Base-by-base conservation (phyloP, 2,888 invertebrate genomes). In the Epistrophe grossulariae region DNA sequence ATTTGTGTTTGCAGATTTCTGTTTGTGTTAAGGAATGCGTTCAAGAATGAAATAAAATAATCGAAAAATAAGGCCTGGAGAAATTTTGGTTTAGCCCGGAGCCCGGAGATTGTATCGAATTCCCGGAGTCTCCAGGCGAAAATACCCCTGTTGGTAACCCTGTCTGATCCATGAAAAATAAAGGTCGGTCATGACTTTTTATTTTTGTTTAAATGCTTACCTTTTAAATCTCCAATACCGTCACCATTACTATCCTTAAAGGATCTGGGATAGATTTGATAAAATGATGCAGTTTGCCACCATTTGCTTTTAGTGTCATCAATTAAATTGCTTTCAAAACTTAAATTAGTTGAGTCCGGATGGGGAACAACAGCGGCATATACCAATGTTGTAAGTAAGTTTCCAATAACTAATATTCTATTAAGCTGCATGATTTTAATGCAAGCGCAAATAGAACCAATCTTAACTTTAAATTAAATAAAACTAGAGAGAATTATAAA, bases 261-360 rank as follows among this genome's bases (percentile, higher is more conserved):
- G 7, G 43, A 43, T 15, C 43, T 43, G 5, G 43, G 43, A 43
- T 43, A 43, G 15, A 43, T 43, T 15, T 43, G 43, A 15, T 43
- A 43, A 43, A 43, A 43, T 15, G 43, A 43, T 15, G 43, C 43
- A 4, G 24, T 55, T 55, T 55, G 6, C 24, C 24, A 57, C 15
- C n/a, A 31, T 38, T 17, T 15, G 15, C 52, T 76, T 24, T 87
- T 84, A 35, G 78, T 70, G 66, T 85, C n/a, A 87, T 50, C 48
- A 48, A 35, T 15, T 35, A 11, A 66, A n/a, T 28, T 43, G 2
- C 10, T 43, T n/a, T 64, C n/a, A 28, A n/a, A 10, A 35, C 15
- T 17, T 31, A 40, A 66, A 31, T 43, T 1, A 62, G 15, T 43
- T 5, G 9, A 60, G 2, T 64, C 9, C 10, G n/a, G 15, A n/a